Conservation (phyloP, 1,140 invertebrate genomes). For the Lucilia cuprina region DNA sequence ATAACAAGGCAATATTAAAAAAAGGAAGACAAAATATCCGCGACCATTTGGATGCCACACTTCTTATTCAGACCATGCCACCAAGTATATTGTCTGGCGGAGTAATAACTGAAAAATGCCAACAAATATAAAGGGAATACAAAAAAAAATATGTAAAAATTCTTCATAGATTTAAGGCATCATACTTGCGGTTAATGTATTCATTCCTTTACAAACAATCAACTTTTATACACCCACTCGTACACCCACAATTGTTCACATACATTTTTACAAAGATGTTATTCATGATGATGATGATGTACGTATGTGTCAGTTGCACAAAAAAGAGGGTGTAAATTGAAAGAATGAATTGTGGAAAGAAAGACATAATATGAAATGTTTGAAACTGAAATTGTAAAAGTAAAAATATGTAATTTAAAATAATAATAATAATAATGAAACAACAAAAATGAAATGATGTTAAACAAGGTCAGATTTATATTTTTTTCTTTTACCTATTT, state of each 20-base stretch:
- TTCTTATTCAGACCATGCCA: no score
- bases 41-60: neutral
- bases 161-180: neutral
- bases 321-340: no score
- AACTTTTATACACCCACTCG: neutral
- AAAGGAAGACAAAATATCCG: neutral
- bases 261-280: neutral
- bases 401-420: no score
- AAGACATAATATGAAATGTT: neutral
- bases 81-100: no score
- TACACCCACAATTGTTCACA: neutral
- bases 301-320: no score
- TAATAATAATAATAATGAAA: neutral
- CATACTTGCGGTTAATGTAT: neutral
- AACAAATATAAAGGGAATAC: neutral
- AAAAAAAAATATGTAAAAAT: neutral
- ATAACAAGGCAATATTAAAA: conserved; percentile 48
- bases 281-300: neutral
- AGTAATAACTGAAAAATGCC: neutral
- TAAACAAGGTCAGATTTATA: conserved; percentile 50
- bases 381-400: no score
- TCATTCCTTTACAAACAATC: neutral
- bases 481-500: conserved; percentile 34
- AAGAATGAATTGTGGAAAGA: neutral
- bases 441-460: conserved; percentile 44